Evolutionary conservation across 2,797 vertebrate species (phyloP), one percentile per base, ranked within the genome.

Genomic region (Triplophysa yarkandensis): DNA sequence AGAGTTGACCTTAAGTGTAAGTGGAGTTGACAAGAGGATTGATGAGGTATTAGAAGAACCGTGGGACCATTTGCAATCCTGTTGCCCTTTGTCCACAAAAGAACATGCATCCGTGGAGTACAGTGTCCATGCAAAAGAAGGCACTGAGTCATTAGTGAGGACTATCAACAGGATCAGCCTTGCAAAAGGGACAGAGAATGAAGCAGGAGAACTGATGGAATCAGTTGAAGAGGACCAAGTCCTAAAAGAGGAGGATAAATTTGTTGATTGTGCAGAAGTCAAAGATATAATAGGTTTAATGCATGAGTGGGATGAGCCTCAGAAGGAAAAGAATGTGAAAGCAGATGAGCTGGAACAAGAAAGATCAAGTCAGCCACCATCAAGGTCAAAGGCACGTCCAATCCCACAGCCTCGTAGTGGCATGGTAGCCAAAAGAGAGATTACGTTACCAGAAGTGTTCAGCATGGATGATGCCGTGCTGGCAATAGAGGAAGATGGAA

Each of bases 121-220:
- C 82, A 82, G 92, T 77, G 88, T 92, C 73, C 87, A 93, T 41
- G 91, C 95, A 87, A 94, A 93, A 76, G 94, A 96, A 82, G 89
- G 93, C 73, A 93, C 94, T 0, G 91, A 94, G 82, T 95, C 95
- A 2, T 90, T 89, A 36, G 92, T 94, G 88, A 90, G 93, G 79
- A 86, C 89, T 17, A 91, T 96, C 78, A 94, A 90, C 81, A 92
- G 91, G 78, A 92, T 90, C 80, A 90, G 88, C 0, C 55, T 84
- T 0, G 91, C 93, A 66, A 89, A 89, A 0, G 93, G 92, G 11
- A 71, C 86, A 0, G 88, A 91, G 1, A 87, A 50, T 36, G 48
- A 80, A 52, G 55, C 36, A 16, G 19, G 23, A 55, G 67, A 68
- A 28, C 32, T 36, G 30, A 19, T 46, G 44, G 68, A 80, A 64